Base-by-base conservation (phyloP, 2,888 invertebrate species). In the Euzophera pinguis region DNA sequence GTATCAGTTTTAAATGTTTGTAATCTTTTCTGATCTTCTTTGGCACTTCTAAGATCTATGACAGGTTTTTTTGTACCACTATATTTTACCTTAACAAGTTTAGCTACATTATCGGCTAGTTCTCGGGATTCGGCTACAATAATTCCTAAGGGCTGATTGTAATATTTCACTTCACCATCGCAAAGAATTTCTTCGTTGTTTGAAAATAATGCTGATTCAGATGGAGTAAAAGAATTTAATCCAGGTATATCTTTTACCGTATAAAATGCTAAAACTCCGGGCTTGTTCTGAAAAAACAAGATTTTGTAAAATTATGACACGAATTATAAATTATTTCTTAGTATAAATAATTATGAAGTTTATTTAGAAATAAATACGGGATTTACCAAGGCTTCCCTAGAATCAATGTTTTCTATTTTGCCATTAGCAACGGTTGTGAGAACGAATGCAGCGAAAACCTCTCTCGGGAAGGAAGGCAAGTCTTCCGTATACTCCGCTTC, bases 401-500 rank as follows among this genome's bases (percentile, higher is more conserved):
- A 73, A 70, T 95, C 93, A 43, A 95, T 91, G 42, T 69, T 78
- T 9, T 84, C 80, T 29, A 95, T 89, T 32, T 80, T 89, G 1
- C 94, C 95, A 55, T 78, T 74, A 53, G 92, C 64, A 54, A 90
- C 73, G 32, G 75, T 78, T 10, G 84, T 81, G 1, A 92, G 70
- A 0, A 93, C 94, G 61, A 94, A 93, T 0, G 93, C 92, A 10
- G 92, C 95, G 71, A 91, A 92, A 0, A 95, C 91, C 78, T 95
- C 94, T 61, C 92, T 90, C 0, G 90, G 86, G 3, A 84, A 70
- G 0, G 84, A 74, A n/a, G 92, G 92, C 32, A 92, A 75, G 65
- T 95, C 95, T 64, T 93, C 92, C 0, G 92, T 82, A 72, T 93
- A 95, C 58, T 91, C 83, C 0, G 93, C 94, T 73, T 95, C 94